Base-by-base conservation (phyloP, 1,140 invertebrate species). In the Drosophila triauraria region DNA sequence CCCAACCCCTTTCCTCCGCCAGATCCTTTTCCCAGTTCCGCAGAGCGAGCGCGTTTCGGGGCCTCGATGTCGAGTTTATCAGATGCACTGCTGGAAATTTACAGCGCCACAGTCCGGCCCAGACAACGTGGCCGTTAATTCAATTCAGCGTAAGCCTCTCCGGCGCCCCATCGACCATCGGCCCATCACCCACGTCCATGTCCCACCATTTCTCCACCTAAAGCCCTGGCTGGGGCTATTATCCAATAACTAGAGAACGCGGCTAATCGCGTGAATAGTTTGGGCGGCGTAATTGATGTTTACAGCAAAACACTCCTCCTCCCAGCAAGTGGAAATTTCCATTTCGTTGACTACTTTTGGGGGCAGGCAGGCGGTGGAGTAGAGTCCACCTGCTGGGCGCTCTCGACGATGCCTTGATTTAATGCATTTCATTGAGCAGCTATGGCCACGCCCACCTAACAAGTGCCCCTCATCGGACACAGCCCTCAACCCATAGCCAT, bases 181-280 rank as follows among this genome's bases (percentile, higher is more conserved):
- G 32, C 32, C 32, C 32, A 32, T 35, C 32, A 35, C 32, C 32
- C 32, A 35, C 10, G 32, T 35, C 32, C 32, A 35, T 35, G 32
- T 35, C 32, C 32, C 3, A 3, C 32, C 32, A 32, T 32, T 32
- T 8, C 32, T 32, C 32, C 32, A 8, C 10, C 44, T 47, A 10
- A 42, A 40, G 43, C 44, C 44, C 35, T 43, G 61, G 27, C 54
- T 60, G 63, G 70, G 53, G 64, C 76, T 77, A 87, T 87, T 87
- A 80, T 82, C 84, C 84, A 84, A 88, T 87, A 88, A 81, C 78
- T 90, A 67, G 84, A 78, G 74, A 84, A 79, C 63, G 74, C 81
- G 78, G 85, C 85, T 90, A 90, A 90, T 90, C 85, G 85, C 85
- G 78, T 85, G 85, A 90, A 90, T 90, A 90, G 85, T 90, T 90